Evolutionary conservation across 2,888 invertebrate species (phyloP).

Genomic region (Eudasyphora cyanicolor): DNA sequence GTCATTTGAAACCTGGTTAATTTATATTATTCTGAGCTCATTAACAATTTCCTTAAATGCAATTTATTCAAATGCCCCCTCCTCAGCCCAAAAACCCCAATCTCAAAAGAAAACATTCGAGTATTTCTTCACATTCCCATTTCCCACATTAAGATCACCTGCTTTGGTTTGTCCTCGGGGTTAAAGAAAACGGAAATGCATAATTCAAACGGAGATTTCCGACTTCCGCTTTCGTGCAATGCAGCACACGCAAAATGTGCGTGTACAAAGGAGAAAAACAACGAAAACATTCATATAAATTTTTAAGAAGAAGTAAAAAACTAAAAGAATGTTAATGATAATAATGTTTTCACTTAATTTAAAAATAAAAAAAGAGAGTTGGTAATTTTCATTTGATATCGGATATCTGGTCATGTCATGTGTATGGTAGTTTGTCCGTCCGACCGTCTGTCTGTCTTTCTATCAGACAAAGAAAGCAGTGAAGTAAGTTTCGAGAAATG

Average conservation of each 20-base stretch:
- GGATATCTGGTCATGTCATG: no score
- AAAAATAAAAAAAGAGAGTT: neutral
- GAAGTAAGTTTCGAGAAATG: neutral
- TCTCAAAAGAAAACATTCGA: neutral
- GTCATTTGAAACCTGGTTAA: no score
- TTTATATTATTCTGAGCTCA: no score
- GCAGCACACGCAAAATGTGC: neutral
- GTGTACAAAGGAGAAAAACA: neutral
- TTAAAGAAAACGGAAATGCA: neutral
- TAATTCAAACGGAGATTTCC: neutral
- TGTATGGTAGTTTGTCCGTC: no score
- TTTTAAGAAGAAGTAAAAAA: no score
- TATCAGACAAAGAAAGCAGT: neutral
- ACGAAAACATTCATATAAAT: no score
- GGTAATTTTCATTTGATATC: neutral
- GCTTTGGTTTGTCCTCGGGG: neutral
- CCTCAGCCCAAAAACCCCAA: neutral
- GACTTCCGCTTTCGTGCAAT: neutral
- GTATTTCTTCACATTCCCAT: neutral
- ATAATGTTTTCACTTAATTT: slow-evolving; percentile 25
- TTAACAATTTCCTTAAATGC: no score
- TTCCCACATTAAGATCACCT: neutral
- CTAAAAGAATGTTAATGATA: neutral
- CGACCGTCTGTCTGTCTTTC: neutral
- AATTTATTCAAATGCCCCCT: no score